A percentile compares a stretch with the other conserved stretches of the same genome.
phyloP scores from a whole-genome alignment of 2,888 invertebrate genomes.

The Heterodera filipjevi region DNA sequence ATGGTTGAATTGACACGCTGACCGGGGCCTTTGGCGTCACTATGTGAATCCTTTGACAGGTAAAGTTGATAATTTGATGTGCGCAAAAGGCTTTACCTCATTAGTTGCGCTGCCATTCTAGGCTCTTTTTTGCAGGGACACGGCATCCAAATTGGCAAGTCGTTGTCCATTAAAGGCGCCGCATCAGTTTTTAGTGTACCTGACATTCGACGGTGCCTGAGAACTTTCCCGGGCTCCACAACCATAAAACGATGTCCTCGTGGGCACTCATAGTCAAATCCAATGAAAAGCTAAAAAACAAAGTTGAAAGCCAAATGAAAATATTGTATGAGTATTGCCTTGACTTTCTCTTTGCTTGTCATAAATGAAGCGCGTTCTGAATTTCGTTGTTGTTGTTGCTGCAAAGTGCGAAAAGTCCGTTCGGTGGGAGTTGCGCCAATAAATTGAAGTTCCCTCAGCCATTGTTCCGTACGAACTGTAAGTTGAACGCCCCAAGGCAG shows the following conservation, averaged over 20 bases:
- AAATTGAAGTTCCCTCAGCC: slow-evolving; percentile 44
- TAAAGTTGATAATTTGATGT: no score
- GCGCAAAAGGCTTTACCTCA: slow-evolving; percentile 69
- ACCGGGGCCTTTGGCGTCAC: slow-evolving; percentile 89
- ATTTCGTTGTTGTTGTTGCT: slow-evolving; percentile 33
- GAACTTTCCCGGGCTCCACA: slow-evolving; percentile 55
- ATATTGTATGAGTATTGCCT: slow-evolving; percentile 7
- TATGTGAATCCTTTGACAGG: slow-evolving; percentile 74
- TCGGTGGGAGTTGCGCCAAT: slow-evolving; percentile 31
- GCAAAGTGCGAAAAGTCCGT: slow-evolving; percentile 16
- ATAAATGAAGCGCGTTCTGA: slow-evolving; percentile 22
- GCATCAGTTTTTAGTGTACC: slow-evolving; percentile 69
- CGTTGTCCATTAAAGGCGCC: slow-evolving; percentile 80
- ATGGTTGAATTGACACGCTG: slow-evolving; percentile 82
- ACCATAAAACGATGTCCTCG: slow-evolving; percentile 93
- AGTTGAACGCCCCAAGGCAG: slow-evolving; percentile 84
- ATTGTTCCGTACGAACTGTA: slow-evolving; percentile 61
- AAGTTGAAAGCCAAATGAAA: background rate
- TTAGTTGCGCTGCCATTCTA: slow-evolving; percentile 72
- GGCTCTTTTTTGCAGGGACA: slow-evolving; percentile 75
- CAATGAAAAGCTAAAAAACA: slow-evolving; percentile 79
- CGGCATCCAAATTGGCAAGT: slow-evolving; percentile 85
- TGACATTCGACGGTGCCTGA: slow-evolving; percentile 36
- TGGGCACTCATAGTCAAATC: slow-evolving; percentile 94
- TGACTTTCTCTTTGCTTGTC: slow-evolving; percentile 44